Evolutionary conservation across 2,113 vertebrate genomes (phyloP), one percentile per base, ranked within the genome.

Genomic region (Crocuta crocuta): DNA sequence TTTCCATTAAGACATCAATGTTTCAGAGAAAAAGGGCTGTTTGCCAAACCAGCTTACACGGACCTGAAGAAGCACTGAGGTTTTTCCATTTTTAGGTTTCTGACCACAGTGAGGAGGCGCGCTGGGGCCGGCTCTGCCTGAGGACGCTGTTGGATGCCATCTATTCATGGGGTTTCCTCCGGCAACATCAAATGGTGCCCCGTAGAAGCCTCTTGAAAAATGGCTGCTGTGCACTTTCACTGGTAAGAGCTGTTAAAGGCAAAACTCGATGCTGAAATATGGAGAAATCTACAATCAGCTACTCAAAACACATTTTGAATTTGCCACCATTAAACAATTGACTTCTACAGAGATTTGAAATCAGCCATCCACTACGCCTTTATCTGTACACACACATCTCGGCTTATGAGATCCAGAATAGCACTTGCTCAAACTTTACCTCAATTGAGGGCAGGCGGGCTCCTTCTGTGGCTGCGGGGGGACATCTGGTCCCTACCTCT

Each of bases 111-210:
- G 21, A 23, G 0, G 2, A 65, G 19, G 21, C 21, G 10, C 23
- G 5, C 23, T 0, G 4, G 5, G 39, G 5, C 31, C 31, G 3
- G 28, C 55, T 23, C 39, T 50, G 15, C 17, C 2, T 3, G 3
- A 4, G 15, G 0, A 8, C 12, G 5, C 26, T 11, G 10, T 43
- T 43, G 9, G 65, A 23, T 48, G 50, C 68, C 31, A n/a, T 19
- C 16, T 4, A 7, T 31, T 8, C 4, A 12, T 12, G 39, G 19
- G 43, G 35, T 15, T 58, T 66, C 55, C 50, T 73, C 65, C 0
- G 2, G 12, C 0, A 0, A 13, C 39, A 61, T 26, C 80, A 11
- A 19, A 4, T 0, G 19, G 74, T 10, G 3, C 53, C 63, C 48
- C 1, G 0, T 1, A 5, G 5, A 21, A 50, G 10, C 17, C 31